A percentile compares a stretch with the other conserved stretches of the same genome.
phyloP scores from a whole-genome alignment of 1,140 invertebrate genomes.

The Nomia melanderi region DNA sequence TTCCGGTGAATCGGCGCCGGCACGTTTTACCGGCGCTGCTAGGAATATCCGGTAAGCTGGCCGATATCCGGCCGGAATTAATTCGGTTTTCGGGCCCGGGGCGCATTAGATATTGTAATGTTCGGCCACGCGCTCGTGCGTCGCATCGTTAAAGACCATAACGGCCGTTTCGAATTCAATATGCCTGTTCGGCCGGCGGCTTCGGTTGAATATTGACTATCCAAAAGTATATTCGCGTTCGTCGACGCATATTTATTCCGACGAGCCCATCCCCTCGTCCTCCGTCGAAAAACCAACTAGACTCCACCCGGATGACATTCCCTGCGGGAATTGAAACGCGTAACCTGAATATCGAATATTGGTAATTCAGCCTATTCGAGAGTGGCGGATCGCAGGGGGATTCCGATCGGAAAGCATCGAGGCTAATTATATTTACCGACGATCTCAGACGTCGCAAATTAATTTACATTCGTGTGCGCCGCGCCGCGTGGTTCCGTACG shows the following conservation, averaged over 20 bases:
- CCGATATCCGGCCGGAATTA: conserved; percentile 62
- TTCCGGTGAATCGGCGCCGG: conserved; percentile 21
- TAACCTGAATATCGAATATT: no score
- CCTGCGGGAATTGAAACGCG: no score
- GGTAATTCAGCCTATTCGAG: no score
- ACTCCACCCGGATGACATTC: no score
- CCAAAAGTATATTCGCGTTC: conserved; percentile 15
- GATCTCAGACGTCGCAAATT: no score
- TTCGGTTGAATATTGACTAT: conserved; percentile 41
- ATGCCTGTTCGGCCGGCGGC: neutral
- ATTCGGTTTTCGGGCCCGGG: conserved; percentile 49
- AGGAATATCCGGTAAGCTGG: conserved; percentile 53
- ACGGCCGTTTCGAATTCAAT: conserved; percentile 52
- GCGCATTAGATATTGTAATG: conserved; percentile 61
- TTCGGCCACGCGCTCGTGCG: conserved; percentile 34
- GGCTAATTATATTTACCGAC: no score
- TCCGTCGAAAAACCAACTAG: neutral
- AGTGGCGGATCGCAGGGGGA: no score
- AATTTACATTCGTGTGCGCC: no score
- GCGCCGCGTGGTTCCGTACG: no score
- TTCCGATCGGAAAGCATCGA: no score
- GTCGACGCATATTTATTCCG: conserved; percentile 13
- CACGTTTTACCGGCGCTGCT: conserved; percentile 37
- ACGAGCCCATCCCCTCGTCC: no score
- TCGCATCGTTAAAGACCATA: conserved; percentile 53